Evolutionary conservation across 2,888 invertebrate genomes (phyloP).

Genomic region (Macaria notata): DNA sequence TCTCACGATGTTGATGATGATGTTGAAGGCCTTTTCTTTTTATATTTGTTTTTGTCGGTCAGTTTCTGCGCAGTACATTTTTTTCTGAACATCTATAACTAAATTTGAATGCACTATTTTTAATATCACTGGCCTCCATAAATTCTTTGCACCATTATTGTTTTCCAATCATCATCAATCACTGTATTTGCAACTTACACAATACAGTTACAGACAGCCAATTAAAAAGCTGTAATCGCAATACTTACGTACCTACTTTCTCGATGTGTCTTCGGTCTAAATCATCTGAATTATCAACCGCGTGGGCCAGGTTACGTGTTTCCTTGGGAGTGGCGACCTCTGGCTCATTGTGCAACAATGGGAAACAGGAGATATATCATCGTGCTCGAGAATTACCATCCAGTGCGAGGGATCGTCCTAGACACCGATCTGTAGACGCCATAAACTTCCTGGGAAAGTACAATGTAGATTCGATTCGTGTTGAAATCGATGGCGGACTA

Average conservation of each 20-base stretch:
- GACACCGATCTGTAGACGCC: constrained; percentile 23
- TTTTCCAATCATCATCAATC: constrained; percentile 9
- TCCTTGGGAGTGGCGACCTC: constrained; percentile 43
- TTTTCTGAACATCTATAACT: too few relatives aligned
- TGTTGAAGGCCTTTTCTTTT: too few relatives aligned
- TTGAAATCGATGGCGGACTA: not conserved
- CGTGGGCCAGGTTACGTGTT: constrained; percentile 44
- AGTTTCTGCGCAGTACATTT: too few relatives aligned
- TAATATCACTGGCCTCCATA: too few relatives aligned
- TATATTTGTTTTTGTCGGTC: too few relatives aligned
- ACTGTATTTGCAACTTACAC: not conserved
- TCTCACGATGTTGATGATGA: too few relatives aligned
- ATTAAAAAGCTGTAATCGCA: constrained; percentile 7
- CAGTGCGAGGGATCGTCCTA: constrained; percentile 30
- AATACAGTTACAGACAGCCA: constrained; percentile 5
- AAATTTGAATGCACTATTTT: too few relatives aligned
- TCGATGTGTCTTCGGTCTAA: constrained; percentile 30
- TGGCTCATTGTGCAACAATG: constrained; percentile 47
- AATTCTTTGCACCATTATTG: not conserved
- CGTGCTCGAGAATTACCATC: constrained; percentile 35
- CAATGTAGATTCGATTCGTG: not conserved
- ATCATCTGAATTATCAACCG: constrained; percentile 47
- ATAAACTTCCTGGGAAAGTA: constrained; percentile 29
- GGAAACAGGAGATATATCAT: constrained; percentile 40
- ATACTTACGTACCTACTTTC: constrained; percentile 21